Evolutionary conservation across 2,113 vertebrate genomes (phyloP).

Genomic region (Noturus placidus): DNA sequence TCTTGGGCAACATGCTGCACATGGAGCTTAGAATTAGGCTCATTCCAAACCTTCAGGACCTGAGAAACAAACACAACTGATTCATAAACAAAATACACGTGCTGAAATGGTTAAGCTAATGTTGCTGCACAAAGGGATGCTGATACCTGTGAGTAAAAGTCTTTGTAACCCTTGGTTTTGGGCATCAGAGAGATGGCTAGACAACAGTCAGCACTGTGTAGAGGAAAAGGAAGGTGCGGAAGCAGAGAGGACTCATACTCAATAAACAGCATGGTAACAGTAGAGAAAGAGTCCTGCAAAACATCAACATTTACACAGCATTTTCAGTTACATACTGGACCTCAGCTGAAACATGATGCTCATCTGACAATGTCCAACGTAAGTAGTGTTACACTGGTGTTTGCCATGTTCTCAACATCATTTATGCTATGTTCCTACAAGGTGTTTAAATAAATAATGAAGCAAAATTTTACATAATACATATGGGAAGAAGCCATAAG

Average conservation of each 20-base stretch:
- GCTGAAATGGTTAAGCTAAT: neutral
- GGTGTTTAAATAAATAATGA: neutral
- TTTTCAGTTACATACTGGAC: neutral
- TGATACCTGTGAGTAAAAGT: conserved; percentile 88
- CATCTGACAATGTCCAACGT: neutral
- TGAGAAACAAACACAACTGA: conserved; percentile 58
- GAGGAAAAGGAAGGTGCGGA: conserved; percentile 82
- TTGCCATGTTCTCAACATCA: neutral
- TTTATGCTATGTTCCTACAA: neutral
- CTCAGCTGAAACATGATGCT: neutral
- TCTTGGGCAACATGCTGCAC: conserved; percentile 79
- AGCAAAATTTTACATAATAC: neutral
- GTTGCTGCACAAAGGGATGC: neutral
- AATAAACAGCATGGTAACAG: conserved; percentile 83
- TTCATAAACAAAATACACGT: neutral
- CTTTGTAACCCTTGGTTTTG: conserved; percentile 83
- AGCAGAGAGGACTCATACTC: conserved; percentile 79
- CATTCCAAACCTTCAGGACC: conserved; percentile 85
- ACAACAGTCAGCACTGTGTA: conserved; percentile 74
- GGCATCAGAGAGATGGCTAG: conserved; percentile 86
- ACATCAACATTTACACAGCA: conserved; percentile 19
- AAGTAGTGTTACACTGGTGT: neutral
- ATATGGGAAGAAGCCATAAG: neutral
- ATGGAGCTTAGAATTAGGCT: conserved; percentile 72
- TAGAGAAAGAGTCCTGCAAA: conserved; percentile 78